phyloP scores from a whole-genome alignment of 1,140 invertebrate genomes.

The Formica exsecta region DNA sequence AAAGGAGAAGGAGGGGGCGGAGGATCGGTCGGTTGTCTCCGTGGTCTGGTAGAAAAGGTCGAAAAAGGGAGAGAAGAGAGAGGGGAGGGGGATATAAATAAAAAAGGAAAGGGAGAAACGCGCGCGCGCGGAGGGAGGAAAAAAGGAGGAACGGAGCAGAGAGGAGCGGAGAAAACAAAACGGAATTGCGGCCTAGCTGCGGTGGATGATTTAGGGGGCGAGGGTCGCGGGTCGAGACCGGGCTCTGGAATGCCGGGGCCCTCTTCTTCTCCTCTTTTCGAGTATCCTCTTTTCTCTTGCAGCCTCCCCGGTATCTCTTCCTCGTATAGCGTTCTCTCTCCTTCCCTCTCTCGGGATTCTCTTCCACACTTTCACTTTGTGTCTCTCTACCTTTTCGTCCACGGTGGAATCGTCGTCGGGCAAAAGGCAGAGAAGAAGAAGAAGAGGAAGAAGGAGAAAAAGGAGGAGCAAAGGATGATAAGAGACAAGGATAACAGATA shows the following conservation, averaged over 20 bases:
- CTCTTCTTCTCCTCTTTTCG: constrained; percentile 69
- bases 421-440: constrained; percentile 69
- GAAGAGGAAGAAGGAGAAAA: constrained; percentile 35
- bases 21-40: constrained; percentile 74
- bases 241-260: constrained; percentile 83
- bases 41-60: constrained; percentile 69
- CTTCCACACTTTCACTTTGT: constrained; percentile 50
- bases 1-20: constrained; percentile 39
- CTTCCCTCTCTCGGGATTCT: constrained; percentile 45
- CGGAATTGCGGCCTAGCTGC: constrained; percentile 81
- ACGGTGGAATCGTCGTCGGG: constrained; percentile 61
- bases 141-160: constrained; percentile 65
- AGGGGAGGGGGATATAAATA: constrained; percentile 66
- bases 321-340: neutral
- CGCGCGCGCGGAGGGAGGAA: constrained; percentile 34
- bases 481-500: constrained; percentile 84
- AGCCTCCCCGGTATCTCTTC: constrained; percentile 9
- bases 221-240: constrained; percentile 85
- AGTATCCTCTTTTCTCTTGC: constrained; percentile 56
- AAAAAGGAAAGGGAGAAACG: constrained; percentile 68
- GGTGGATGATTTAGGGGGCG: constrained; percentile 86
- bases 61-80: constrained; percentile 53
- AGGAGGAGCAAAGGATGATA: constrained; percentile 81
- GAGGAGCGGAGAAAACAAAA: constrained; percentile 81
- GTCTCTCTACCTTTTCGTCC: constrained; percentile 62